These are phyloP conservation scores for Paratilapia polleni DNA, from an alignment of 2,113 vertebrate genomes.

Conservation along the genomic window DNA sequence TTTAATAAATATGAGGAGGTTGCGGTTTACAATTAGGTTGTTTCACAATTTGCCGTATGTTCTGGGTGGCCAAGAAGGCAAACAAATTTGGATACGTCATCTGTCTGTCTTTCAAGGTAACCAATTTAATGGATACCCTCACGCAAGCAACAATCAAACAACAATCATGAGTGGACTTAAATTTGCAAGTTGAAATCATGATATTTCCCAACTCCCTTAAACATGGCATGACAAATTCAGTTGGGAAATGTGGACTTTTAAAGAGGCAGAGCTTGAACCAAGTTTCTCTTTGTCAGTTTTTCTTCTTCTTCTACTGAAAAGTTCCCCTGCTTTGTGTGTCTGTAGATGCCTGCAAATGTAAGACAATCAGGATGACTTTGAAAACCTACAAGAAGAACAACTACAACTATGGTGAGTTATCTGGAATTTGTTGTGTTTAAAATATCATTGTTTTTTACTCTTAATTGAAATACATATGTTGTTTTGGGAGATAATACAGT, in stretches of 20 bases:
- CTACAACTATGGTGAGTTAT: conserved; percentile 94
- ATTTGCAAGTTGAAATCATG: not conserved
- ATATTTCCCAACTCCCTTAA: not conserved
- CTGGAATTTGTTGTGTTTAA: not conserved
- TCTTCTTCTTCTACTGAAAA: not conserved
- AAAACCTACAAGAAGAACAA: conserved; percentile 94
- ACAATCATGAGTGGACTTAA: not conserved
- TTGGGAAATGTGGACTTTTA: not conserved
- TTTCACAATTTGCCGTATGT: no score
- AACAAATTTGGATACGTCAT: not conserved
- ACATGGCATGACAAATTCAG: not conserved
- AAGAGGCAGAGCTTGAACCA: not conserved
- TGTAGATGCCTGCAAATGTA: conserved; percentile 92
- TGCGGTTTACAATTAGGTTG: no score
- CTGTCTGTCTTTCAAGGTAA: not conserved
- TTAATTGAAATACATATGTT: not conserved
- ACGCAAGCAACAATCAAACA: not conserved
- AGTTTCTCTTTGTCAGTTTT: not conserved
- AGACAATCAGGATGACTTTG: conserved; percentile 83
- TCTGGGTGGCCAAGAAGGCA: not conserved
- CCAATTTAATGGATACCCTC: not conserved
- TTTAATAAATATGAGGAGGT: no score
- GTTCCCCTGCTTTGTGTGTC: conserved; percentile 36
- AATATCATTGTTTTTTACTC: not conserved
- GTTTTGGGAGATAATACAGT: not conserved